phyloP scores from a whole-genome alignment of 1,140 invertebrate species.

The Anastrepha ludens region DNA sequence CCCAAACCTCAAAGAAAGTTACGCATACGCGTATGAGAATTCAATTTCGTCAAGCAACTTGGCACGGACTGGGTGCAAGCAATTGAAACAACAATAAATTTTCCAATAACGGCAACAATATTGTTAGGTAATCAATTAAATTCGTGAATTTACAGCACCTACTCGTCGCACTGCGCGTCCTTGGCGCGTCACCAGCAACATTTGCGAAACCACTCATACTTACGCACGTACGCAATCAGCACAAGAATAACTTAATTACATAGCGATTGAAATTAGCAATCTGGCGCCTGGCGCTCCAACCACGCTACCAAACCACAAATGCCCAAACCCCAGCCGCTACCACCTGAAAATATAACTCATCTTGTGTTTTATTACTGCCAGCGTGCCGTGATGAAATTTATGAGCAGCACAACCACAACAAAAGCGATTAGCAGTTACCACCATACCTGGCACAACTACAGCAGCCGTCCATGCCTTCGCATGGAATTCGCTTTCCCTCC shows the following conservation, averaged over 20 bases:
- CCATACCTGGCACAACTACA: not conserved
- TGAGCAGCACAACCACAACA: not conserved
- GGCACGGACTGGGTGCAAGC: not conserved
- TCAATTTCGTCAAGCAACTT: not conserved
- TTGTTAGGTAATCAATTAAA: not conserved
- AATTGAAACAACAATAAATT: constrained; percentile 9
- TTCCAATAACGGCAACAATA: not conserved
- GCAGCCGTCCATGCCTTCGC: too few relatives aligned
- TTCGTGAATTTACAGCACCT: not conserved
- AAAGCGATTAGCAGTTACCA: not conserved
- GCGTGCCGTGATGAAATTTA: constrained; percentile 3
- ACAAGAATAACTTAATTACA: constrained; percentile 42
- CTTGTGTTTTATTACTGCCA: not conserved
- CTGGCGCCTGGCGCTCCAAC: not conserved
- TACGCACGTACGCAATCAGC: not conserved
- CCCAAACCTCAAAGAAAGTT: not conserved
- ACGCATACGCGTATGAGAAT: too few relatives aligned
- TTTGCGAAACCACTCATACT: not conserved
- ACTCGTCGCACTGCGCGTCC: not conserved
- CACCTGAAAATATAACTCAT: not conserved
- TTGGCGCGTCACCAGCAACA: not conserved
- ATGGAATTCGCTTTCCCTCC: too few relatives aligned
- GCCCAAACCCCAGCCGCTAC: not conserved
- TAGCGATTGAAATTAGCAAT: constrained; percentile 33
- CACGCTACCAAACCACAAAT: constrained; percentile 7